phyloP scores from a whole-genome alignment of 2,113 vertebrate species.

The Sapayoa aenigma region DNA sequence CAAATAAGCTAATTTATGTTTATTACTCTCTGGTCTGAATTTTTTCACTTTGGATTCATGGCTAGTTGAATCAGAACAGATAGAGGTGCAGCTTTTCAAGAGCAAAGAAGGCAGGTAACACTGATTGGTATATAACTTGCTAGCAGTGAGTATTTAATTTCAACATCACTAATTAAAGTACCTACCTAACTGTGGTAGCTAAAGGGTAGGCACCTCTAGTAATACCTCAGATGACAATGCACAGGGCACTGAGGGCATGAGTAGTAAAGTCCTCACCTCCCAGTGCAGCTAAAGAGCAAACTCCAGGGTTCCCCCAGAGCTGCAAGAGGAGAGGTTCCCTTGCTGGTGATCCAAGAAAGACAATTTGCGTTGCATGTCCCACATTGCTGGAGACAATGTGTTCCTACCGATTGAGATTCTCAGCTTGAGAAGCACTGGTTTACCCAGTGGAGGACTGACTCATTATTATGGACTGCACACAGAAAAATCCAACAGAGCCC shows the following conservation, averaged over 20 bases:
- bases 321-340: background rate
- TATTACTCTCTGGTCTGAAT: background rate
- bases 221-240: background rate
- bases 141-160: background rate
- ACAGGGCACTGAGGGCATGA: background rate
- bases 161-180: background rate
- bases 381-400: rapidly evolving
- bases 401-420: background rate
- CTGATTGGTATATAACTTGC: background rate
- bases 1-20: background rate
- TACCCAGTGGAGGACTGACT: background rate
- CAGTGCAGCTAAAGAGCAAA: background rate
- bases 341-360: background rate
- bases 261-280: background rate
- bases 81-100: background rate
- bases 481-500: no score
- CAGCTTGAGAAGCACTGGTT: background rate
- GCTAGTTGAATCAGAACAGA: background rate
- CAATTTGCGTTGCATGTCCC: rapidly evolving
- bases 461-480: background rate
- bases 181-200: background rate
- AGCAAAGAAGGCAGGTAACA: background rate
- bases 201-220: background rate
- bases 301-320: background rate
- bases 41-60: background rate